Evolutionary conservation across 2,113 vertebrate species (phyloP).

Genomic region (Callospermophilus lateralis): DNA sequence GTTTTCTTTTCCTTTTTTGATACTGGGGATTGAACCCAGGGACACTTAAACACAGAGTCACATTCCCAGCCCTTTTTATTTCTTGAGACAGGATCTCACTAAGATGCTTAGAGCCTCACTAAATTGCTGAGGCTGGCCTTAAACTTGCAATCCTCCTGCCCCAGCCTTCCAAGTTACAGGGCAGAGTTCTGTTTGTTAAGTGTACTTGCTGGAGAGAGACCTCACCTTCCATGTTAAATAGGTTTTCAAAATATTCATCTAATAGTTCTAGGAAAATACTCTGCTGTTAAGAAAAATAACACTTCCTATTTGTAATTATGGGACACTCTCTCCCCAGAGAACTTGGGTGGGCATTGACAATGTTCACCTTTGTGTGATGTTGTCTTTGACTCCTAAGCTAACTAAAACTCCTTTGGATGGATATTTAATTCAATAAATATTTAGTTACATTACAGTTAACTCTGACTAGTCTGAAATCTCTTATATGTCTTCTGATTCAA

Average conservation of each 20-base stretch:
- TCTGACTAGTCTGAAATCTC: not conserved
- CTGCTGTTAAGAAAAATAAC: conserved; percentile 27
- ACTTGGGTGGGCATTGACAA: not conserved
- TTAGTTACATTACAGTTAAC: not conserved
- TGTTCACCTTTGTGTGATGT: not conserved
- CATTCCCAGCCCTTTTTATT: too few relatives aligned
- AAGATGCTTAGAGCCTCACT: too few relatives aligned
- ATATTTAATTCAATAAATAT: not conserved
- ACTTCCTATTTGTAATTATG: not conserved
- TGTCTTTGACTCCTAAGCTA: not conserved
- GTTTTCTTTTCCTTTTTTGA: not conserved
- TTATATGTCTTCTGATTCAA: not conserved
- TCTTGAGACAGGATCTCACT: too few relatives aligned
- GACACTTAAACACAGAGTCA: too few relatives aligned
- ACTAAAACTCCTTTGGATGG: not conserved
- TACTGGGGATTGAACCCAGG: too few relatives aligned
- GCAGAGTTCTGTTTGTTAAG: conserved; percentile 9
- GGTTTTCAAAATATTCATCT: not conserved
- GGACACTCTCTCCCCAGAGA: not conserved
- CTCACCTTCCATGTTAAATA: not conserved
- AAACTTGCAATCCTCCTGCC: too few relatives aligned
- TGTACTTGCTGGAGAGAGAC: not conserved
- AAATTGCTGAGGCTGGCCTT: too few relatives aligned
- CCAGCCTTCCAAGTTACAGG: too few relatives aligned
- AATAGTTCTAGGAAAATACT: conserved; percentile 45